A percentile compares a stretch with the other conserved stretches of the same genome.
These are phyloP conservation scores for Microcebus jonahi DNA, from an alignment of 2,113 vertebrate genomes.

Conservation along the genomic window DNA sequence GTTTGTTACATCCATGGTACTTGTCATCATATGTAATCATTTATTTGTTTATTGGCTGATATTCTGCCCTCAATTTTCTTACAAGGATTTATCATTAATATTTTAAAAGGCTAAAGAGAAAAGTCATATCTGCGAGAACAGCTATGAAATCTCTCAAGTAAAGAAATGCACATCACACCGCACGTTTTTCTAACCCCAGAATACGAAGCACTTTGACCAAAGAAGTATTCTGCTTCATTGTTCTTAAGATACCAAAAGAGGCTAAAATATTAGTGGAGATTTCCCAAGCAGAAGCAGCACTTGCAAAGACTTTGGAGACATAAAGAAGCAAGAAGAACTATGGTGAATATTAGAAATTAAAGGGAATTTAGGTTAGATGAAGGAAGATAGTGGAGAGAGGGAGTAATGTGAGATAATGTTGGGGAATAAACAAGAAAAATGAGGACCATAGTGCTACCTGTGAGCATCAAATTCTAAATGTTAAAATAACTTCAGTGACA, in stretches of 20 bases:
- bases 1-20: background rate
- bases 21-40: background rate
- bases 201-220: background rate
- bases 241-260: background rate
- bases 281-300: background rate
- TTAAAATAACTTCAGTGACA: background rate
- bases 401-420: background rate
- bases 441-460: background rate
- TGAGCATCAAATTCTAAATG: background rate
- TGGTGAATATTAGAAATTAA: background rate
- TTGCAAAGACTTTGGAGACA: background rate
- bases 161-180: background rate
- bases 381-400: background rate
- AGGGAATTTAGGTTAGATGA: background rate
- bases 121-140: background rate
- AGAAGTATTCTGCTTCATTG: background rate
- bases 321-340: background rate
- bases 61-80: constrained; percentile 4
- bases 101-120: constrained; percentile 14
- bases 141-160: background rate
- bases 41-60: background rate
- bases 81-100: background rate
- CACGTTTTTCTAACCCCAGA: background rate
- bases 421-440: background rate
- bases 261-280: background rate